Evolutionary conservation across 1,140 invertebrate genomes (phyloP), one percentile per base, ranked within the genome.

Genomic region (Phymastichus coffea): DNA sequence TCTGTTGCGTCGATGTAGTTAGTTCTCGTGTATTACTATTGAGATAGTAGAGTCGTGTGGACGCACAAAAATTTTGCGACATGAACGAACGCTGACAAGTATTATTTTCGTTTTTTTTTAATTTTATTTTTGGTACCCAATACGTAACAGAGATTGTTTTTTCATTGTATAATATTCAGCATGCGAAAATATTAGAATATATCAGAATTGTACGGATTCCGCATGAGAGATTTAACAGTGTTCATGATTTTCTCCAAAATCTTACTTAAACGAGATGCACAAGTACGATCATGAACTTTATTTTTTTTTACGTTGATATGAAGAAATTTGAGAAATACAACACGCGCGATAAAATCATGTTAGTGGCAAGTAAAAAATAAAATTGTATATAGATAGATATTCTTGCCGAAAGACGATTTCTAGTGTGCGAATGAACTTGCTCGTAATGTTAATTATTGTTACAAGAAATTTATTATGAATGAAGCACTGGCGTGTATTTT

Each of bases 341-440:
- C 63, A 61, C 58, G 64, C 65, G 63, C 57, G 57, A 64, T n/a
- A 61, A 66, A 67, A 66, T 61, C 49, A 49, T 63, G 46, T 66
- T n/a, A 66, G 40, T 38, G 63, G 65, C 65, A 66, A 67, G 63
- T 55, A 65, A 66, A 63, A 63, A 67, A 47, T 33, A 55, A 41
- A 66, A 44, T 63, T 71, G 70, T 71, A 71, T 53, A 71, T 71
- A 71, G 55, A 56, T 70, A 71, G 68, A 64, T 63, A 66, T 59
- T 67, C 65, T 71, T 71, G 66, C 68, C 64, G 54, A 54, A 48
- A 64, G 60, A 56, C 58, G 41, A 68, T 68, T 68, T 66, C 64
- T 55, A 66, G 64, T 67, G 65, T 68, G 70, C 55, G 64, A 49
- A 65, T 64, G 47, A 65, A 64, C 61, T 64, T 55, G 40, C 64